A percentile compares a stretch with the other conserved stretches of the same genome.
These are phyloP conservation scores for Menidia beryllina DNA, from an alignment of 2,113 vertebrate species.

Conservation along the genomic window DNA sequence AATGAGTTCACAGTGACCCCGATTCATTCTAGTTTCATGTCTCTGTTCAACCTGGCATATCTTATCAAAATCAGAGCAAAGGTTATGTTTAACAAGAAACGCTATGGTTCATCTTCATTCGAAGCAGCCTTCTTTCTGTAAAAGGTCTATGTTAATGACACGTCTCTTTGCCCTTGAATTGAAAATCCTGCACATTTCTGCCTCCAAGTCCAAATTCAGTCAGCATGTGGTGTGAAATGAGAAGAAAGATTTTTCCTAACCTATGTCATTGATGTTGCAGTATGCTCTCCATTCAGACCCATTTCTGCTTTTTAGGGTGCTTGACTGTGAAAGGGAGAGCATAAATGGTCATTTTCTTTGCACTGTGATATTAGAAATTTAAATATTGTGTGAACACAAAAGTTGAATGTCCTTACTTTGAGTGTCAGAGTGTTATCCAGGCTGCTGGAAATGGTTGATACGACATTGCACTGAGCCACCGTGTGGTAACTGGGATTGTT, in stretches of 20 bases:
- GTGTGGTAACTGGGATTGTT: slow-evolving; percentile 96
- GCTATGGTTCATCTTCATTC: slow-evolving; percentile 73
- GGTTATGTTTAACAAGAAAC: slow-evolving; percentile 72
- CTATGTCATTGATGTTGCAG: slow-evolving; percentile 94
- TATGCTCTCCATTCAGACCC: slow-evolving; percentile 92
- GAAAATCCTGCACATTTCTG: slow-evolving; percentile 1
- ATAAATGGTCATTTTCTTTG: slow-evolving; percentile 10
- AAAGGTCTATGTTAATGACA: slow-evolving; percentile 30
- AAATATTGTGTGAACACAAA: not conserved
- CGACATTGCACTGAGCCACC: slow-evolving; percentile 88
- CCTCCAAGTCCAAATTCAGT: slow-evolving; percentile 12
- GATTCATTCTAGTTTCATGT: slow-evolving; percentile 52
- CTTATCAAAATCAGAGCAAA: slow-evolving; percentile 77
- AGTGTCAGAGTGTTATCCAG: slow-evolving; percentile 90
- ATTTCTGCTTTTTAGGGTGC: slow-evolving; percentile 89
- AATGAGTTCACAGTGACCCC: slow-evolving; percentile 75
- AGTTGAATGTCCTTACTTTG: slow-evolving; percentile 82
- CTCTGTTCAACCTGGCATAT: slow-evolving; percentile 58
- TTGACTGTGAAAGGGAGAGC: slow-evolving; percentile 84
- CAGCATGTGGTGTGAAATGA: not conserved
- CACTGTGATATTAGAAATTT: not conserved
- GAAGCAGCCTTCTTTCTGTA: slow-evolving; percentile 41
- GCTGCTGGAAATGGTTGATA: slow-evolving; percentile 89
- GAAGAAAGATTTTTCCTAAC: slow-evolving; percentile 81
- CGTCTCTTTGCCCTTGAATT: slow-evolving; percentile 51